Evolutionary conservation across 2,888 invertebrate genomes (phyloP).

Genomic region (Lucinisca nassula): DNA sequence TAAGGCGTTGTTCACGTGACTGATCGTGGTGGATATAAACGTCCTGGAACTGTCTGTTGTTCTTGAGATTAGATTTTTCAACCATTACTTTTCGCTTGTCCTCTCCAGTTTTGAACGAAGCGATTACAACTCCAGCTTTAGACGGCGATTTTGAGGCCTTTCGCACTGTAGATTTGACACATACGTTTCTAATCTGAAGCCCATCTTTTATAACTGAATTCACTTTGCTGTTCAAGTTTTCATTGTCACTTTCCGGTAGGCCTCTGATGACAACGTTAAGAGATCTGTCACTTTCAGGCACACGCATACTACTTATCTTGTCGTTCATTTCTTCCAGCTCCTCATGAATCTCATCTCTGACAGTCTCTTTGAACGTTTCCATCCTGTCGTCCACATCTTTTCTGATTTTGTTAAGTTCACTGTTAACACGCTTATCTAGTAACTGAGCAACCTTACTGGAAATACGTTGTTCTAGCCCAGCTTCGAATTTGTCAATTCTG

Average conservation of each 20-base stretch:
- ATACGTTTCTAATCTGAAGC: neutral
- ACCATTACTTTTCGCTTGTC: neutral
- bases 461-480: conserved; percentile 19
- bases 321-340: conserved; percentile 8
- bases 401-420: conserved; percentile 12
- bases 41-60: neutral
- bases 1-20: neutral
- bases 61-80: neutral
- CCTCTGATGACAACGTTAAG: conserved; percentile 6
- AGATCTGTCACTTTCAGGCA: neutral
- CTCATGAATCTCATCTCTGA: conserved; percentile 21
- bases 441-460: conserved; percentile 16
- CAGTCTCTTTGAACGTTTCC: conserved; percentile 10
- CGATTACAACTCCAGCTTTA: neutral
- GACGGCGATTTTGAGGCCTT: neutral
- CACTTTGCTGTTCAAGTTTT: neutral
- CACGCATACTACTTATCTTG: neutral
- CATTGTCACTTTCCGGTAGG: conserved; percentile 14
- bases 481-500: conserved; percentile 20
- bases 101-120: neutral
- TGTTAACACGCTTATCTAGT: conserved; percentile 29
- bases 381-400: conserved; percentile 13
- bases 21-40: neutral
- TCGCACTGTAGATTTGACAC: neutral
- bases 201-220: neutral